Conservation (phyloP, 2,113 vertebrate genomes). For the Pseudonaja textilis region DNA sequence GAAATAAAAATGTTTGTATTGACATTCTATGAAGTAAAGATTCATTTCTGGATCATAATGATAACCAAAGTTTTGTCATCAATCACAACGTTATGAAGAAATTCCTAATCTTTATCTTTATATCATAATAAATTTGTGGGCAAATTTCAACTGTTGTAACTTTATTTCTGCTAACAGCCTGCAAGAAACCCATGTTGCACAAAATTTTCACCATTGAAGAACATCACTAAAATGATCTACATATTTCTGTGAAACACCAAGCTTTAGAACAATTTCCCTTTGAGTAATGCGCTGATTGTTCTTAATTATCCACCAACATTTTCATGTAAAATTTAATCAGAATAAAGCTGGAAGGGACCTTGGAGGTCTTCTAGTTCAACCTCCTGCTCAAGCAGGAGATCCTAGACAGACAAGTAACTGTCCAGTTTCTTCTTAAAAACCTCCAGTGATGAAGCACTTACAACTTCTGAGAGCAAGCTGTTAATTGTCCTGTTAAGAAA, state of each 20-base stretch:
- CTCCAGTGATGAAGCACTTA: no score
- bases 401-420: no score
- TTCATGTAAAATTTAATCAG: not conserved
- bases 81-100: not conserved
- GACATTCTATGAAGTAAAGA: not conserved
- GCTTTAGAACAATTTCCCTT: not conserved
- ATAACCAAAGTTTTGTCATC: not conserved
- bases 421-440: no score
- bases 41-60: not conserved
- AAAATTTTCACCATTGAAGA: not conserved
- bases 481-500: no score
- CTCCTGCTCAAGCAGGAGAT: no score
- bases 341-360: no score
- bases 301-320: not conserved
- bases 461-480: no score
- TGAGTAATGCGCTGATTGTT: not conserved
- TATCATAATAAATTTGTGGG: not conserved
- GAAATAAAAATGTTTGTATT: not conserved
- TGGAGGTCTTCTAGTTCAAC: no score
- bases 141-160: not conserved
- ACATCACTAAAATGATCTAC: not conserved
- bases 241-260: not conserved
- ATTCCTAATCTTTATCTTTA: not conserved
- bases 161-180: not conserved
- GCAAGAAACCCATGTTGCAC: not conserved